phyloP scores from a whole-genome alignment of 2,888 invertebrate species.

The Drosophila anomalipes region DNA sequence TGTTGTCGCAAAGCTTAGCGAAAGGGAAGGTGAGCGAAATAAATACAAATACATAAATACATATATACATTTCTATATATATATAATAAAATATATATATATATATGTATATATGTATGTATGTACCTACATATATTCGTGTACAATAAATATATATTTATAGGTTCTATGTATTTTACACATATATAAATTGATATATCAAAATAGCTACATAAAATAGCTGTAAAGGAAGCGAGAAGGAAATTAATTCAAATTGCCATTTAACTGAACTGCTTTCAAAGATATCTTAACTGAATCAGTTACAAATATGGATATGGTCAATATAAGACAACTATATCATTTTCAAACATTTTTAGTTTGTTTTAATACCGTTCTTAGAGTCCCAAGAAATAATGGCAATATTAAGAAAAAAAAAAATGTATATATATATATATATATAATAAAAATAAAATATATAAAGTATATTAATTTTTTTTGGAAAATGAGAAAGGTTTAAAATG shows the following conservation, averaged over 20 bases:
- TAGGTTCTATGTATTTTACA: background rate
- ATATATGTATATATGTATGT: background rate
- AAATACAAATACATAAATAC: slow-evolving; percentile 16
- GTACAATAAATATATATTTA: background rate
- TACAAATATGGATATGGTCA: background rate
- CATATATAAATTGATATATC: background rate
- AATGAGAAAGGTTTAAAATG: too few relatives aligned
- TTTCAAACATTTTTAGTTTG: background rate
- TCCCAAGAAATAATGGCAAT: background rate
- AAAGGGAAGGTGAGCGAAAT: slow-evolving; percentile 45
- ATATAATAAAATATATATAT: background rate
- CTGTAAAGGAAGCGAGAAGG: background rate
- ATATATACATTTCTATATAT: background rate
- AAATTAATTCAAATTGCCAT: background rate
- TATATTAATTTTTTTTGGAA: too few relatives aligned
- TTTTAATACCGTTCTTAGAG: background rate
- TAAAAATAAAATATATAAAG: background rate
- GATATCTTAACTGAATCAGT: background rate
- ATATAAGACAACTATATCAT: background rate
- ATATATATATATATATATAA: too few relatives aligned
- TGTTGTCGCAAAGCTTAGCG: slow-evolving; percentile 46
- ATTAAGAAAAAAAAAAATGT: background rate
- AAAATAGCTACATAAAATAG: background rate
- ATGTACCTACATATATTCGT: background rate
- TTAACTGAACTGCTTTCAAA: background rate